phyloP scores from a whole-genome alignment of 1,140 invertebrate genomes.

The Chionoecetes opilio region DNA sequence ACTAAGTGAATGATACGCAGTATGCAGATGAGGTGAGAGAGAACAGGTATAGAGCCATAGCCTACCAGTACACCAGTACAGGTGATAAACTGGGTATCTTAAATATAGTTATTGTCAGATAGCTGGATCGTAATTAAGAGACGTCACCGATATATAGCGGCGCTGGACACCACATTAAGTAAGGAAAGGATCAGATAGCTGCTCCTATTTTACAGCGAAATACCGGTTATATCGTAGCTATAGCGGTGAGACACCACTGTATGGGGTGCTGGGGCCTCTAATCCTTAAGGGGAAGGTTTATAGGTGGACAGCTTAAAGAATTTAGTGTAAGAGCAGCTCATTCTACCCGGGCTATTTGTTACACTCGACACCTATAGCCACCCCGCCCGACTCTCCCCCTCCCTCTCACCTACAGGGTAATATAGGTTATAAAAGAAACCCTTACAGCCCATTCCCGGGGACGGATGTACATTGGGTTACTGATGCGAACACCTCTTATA shows the following conservation, averaged over 20 bases:
- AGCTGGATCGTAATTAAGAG: neutral
- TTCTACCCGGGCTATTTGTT: neutral
- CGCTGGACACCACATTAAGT: neutral
- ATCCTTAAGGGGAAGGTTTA: neutral
- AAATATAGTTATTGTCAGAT: neutral
- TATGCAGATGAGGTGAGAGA: neutral
- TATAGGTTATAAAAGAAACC: too few relatives aligned
- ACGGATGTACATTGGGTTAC: too few relatives aligned
- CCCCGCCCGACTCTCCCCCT: neutral
- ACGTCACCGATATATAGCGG: neutral
- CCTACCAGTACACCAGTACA: neutral
- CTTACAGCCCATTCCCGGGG: too few relatives aligned
- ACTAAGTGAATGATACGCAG: too few relatives aligned
- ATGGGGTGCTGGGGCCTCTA: too few relatives aligned
- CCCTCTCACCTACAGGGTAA: neutral
- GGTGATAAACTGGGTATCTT: neutral
- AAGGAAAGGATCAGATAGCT: conserved; percentile 8
- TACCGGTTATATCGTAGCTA: neutral
- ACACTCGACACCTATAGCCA: neutral
- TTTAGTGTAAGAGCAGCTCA: neutral
- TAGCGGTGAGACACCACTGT: neutral
- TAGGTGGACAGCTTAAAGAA: neutral
- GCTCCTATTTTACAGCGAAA: neutral
- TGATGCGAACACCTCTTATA: too few relatives aligned
- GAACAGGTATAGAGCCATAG: neutral